These are phyloP conservation scores for Marcusenius ussheri DNA, from an alignment of 2,113 vertebrate genomes.

Conservation along the genomic window DNA sequence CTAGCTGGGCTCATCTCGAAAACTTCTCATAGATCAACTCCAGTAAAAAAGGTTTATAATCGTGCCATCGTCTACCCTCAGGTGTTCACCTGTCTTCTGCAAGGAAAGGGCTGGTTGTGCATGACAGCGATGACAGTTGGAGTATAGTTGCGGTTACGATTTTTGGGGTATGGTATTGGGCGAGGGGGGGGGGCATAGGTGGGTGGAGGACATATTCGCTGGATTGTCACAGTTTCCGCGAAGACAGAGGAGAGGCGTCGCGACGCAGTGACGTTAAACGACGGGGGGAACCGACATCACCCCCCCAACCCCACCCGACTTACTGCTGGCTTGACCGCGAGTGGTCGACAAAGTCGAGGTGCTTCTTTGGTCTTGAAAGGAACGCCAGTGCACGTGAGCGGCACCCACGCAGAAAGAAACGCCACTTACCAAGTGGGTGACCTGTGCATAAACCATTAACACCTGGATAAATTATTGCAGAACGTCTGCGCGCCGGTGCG, in stretches of 20 bases:
- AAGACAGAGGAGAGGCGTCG: not conserved
- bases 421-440: constrained; percentile 23
- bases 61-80: not conserved
- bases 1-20: not conserved
- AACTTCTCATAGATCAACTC: not conserved
- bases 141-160: not conserved
- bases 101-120: not conserved
- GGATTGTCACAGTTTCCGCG: constrained; percentile 9
- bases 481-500: constrained; percentile 1
- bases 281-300: not conserved
- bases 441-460: constrained; percentile 11
- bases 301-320: not conserved
- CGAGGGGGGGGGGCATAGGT: not conserved
- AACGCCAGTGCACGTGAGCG: not conserved
- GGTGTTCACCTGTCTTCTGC: not conserved
- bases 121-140: not conserved
- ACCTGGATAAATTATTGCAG: constrained; percentile 19
- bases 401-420: not conserved
- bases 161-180: not conserved
- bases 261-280: not conserved
- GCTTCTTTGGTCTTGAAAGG: constrained; percentile 23
- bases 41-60: not conserved
- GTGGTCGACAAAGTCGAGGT: not conserved
- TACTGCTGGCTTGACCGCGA: not conserved
- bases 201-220: not conserved